Percentiles rank a stretch among this genome's conserved stretches.
Conservation (phyloP, 2,113 vertebrate species). For the Oceanites oceanicus region DNA sequence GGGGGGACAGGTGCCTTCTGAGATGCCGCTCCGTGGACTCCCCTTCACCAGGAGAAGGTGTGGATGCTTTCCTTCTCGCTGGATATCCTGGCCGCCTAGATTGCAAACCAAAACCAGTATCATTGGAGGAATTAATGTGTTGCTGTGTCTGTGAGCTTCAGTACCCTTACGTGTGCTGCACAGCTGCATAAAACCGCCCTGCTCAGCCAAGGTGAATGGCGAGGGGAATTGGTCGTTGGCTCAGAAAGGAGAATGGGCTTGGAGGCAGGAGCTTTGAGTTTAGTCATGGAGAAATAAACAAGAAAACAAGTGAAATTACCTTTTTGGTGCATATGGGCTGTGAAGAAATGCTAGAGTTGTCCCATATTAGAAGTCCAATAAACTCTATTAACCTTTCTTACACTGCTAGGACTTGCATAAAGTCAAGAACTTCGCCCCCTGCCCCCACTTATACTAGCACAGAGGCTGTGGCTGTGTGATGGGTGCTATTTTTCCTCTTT, state of each 20-base stretch:
- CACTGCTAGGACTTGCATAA: not conserved
- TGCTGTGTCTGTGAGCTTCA: not conserved
- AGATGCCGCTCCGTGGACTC: not conserved
- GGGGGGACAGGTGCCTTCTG: rapidly evolving
- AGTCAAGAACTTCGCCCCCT: not conserved
- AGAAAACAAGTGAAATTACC: not conserved
- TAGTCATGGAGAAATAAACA: not conserved
- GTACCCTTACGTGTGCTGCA: not conserved
- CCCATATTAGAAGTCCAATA: not conserved
- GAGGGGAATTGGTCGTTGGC: not conserved
- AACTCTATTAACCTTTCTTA: slow-evolving; percentile 24
- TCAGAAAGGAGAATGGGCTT: not conserved
- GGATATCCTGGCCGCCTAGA: not conserved
- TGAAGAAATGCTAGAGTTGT: not conserved
- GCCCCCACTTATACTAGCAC: not conserved
- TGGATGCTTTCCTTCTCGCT: not conserved
- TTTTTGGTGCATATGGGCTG: not conserved
- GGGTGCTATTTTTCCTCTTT: not conserved
- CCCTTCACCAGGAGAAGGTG: not conserved
- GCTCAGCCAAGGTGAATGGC: not conserved
- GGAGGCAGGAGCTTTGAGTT: not conserved
- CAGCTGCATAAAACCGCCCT: not conserved
- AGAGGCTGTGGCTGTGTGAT: not conserved
- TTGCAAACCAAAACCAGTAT: not conserved
- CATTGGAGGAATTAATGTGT: not conserved